Evolutionary conservation across 2,797 vertebrate species (phyloP).

Genomic region (Lithobates pipiens): DNA sequence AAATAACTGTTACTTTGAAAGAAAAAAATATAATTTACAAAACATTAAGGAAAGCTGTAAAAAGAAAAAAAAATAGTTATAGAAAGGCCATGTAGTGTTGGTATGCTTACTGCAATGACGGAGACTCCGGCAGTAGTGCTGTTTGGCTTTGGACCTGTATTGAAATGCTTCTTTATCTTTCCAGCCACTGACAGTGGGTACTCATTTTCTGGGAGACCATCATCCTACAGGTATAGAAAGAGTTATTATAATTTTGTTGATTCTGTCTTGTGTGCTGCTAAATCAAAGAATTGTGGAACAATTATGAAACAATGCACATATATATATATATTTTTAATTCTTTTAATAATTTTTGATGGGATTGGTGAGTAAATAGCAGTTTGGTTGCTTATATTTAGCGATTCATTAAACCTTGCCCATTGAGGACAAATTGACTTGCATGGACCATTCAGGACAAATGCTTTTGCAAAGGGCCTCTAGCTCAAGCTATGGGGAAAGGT

Average conservation of each 20-base stretch:
- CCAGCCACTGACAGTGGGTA: constrained; percentile 94
- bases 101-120: constrained; percentile 93
- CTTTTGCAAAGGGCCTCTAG: no score
- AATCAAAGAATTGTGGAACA: not conserved
- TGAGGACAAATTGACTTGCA: no score
- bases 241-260: not conserved
- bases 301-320: not conserved
- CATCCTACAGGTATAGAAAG: constrained; percentile 78
- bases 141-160: constrained; percentile 87
- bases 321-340: no score
- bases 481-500: no score
- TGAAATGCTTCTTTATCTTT: constrained; percentile 98
- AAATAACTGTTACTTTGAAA: not conserved
- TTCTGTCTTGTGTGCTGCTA: not conserved
- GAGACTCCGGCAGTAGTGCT: constrained; percentile 93
- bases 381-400: not conserved
- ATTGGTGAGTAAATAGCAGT: not conserved
- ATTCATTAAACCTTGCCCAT: no score
- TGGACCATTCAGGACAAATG: no score
- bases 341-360: not conserved
- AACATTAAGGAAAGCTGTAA: no score
- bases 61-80: not conserved
- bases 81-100: not conserved
- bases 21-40: not conserved
- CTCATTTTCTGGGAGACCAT: constrained; percentile 87